Base-by-base conservation (phyloP, 2,797 vertebrate species). In the Hapalemur alaotrensis region DNA sequence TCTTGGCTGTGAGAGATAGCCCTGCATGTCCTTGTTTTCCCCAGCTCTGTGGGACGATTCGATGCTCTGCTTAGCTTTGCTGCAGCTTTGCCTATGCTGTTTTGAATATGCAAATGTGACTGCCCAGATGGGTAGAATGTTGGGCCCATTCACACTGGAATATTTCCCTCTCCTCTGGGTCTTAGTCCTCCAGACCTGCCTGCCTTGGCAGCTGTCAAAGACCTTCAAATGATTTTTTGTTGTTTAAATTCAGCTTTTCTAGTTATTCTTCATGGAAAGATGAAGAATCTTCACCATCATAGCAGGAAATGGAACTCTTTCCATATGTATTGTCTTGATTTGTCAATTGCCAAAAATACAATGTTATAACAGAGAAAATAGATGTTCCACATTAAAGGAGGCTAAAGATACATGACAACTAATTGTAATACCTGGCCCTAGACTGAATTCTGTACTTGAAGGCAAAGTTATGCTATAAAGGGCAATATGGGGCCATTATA, bases 21-120 rank as follows among this genome's bases (percentile, higher is more conserved):
- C 35, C 28, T 85, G 17, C 28, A 7, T 0, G 25, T 7, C 8
- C 13, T 25, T 15, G 32, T n/a, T 32, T 67, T 57, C 25, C 46
- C 12, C 15, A 69, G 59, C 28, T 14, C 0, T 2, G 0, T 1
- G 50, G n/a, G 48, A 28, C 8, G 3, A 1, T 30, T 25, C 30
- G 8, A 15, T 2, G 0, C 41, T 28, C 48, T 13, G 20, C 61
- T 48, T 25, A 38, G 85, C 57, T 32, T 54, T 72, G 85, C 57
- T 59, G 57, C 23, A 23, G 11, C 23, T 59, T n/a, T 52, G 48
- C 76, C 46, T 57, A 14, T 86, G 82, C 76, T 41, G 82, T 70
- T 41, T 73, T 17, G 50, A 52, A 3, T 63, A 3, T 50, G n/a
- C 13, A 7, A 6, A 6, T 18, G 46, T 8, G 32, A 52, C 41